Conservation (phyloP, 1,140 invertebrate species). For the Anastatus disparis region DNA sequence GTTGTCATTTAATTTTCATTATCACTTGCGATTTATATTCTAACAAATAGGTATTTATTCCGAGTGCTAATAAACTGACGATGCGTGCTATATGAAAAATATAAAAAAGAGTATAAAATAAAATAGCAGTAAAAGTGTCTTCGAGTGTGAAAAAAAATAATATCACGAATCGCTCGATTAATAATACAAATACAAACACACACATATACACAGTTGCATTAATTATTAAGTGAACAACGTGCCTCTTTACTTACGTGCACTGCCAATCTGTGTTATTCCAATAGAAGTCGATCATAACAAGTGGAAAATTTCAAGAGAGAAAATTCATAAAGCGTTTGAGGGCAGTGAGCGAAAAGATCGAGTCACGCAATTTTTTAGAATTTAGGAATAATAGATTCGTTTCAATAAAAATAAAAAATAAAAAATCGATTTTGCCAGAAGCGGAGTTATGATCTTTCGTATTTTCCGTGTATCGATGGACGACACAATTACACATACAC, state of each 20-base stretch:
- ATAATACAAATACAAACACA: slow-evolving; percentile 15
- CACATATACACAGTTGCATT: too few species aligned
- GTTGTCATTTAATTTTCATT: slow-evolving; percentile 56
- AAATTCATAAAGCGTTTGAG: too few species aligned
- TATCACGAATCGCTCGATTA: neutral
- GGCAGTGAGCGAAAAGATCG: neutral
- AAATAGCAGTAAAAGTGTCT: slow-evolving; percentile 48
- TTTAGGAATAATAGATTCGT: neutral
- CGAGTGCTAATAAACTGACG: slow-evolving; percentile 39
- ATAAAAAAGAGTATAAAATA: too few species aligned
- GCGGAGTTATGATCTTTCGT: neutral
- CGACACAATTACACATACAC: neutral
- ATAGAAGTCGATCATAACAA: too few species aligned
- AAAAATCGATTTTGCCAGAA: too few species aligned
- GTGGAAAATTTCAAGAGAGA: too few species aligned
- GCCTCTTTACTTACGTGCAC: slow-evolving; percentile 6
- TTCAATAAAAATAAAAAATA: too few species aligned
- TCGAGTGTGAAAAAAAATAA: slow-evolving; percentile 42
- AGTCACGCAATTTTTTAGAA: neutral
- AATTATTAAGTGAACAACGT: slow-evolving; percentile 17
- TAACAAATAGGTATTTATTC: slow-evolving; percentile 61
- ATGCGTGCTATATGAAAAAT: slow-evolving; percentile 46
- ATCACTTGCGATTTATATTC: slow-evolving; percentile 56
- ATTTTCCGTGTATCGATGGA: neutral
- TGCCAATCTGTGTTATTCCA: too few species aligned